These are phyloP conservation scores for Epinephelus moara DNA, from an alignment of 2,113 vertebrate genomes.

Conservation along the genomic window DNA sequence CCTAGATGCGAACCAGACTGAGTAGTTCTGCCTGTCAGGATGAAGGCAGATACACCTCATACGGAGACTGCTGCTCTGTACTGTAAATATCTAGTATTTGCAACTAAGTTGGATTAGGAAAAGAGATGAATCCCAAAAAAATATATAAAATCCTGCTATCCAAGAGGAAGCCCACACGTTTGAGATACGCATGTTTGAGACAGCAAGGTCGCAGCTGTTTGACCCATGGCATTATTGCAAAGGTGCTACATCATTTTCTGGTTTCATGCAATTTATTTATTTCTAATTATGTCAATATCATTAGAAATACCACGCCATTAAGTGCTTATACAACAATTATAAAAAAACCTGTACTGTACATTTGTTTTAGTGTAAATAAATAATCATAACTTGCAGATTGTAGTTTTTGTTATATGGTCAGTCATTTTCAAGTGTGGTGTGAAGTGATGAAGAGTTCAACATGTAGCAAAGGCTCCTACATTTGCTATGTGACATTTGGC, in stretches of 20 bases:
- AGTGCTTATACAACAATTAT: constrained; percentile 76
- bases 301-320: constrained; percentile 74
- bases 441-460: not conserved
- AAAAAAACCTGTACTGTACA: constrained; percentile 70
- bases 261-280: constrained; percentile 59
- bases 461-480: not conserved
- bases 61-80: constrained; percentile 60
- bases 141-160: not conserved
- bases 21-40: constrained; percentile 53
- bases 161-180: constrained; percentile 29
- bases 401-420: constrained; percentile 35
- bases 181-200: constrained; percentile 70
- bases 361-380: constrained; percentile 83
- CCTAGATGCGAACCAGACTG: constrained; percentile 78
- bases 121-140: constrained; percentile 30
- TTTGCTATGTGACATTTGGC: not conserved
- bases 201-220: constrained; percentile 55
- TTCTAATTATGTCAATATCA: constrained; percentile 54
- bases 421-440: not conserved
- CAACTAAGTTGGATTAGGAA: constrained; percentile 48
- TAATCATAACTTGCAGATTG: constrained; percentile 57
- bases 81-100: constrained; percentile 77
- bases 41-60: constrained; percentile 1
- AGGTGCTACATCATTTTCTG: constrained; percentile 82
- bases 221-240: constrained; percentile 68